Conservation (phyloP, 1,140 invertebrate species). For the Danaus melanippus region DNA sequence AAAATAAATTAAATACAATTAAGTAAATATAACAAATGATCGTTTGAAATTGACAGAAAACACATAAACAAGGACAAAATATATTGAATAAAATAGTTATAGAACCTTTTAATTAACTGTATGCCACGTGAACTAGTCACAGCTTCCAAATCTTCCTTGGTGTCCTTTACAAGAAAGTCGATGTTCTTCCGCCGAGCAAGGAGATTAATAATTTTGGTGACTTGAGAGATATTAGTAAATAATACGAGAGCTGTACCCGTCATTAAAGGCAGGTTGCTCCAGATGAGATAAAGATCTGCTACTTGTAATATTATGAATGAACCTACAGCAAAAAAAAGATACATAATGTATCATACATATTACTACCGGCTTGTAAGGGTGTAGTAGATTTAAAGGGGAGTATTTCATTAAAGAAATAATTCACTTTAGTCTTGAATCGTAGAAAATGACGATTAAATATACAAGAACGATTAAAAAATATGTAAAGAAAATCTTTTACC, state of each 20-base stretch:
- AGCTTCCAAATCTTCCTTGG: constrained; percentile 27
- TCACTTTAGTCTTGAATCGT: no score
- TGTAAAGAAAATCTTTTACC: constrained; percentile 31
- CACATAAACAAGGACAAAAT: no score
- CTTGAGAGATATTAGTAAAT: constrained; percentile 61
- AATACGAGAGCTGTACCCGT: constrained; percentile 58
- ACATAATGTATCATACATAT: background rate
- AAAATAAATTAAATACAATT: no score
- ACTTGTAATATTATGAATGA: constrained; percentile 51
- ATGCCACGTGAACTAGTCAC: constrained; percentile 29
- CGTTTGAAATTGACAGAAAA: no score
- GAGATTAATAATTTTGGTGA: constrained; percentile 49
- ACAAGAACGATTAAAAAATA: no score
- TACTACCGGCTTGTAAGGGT: constrained; percentile 1
- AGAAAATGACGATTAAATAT: no score
- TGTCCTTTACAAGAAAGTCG: constrained; percentile 31
- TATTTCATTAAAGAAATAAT: no score
- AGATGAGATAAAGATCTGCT: constrained; percentile 50
- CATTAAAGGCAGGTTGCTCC: constrained; percentile 63
- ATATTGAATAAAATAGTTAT: background rate
- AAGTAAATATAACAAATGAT: no score
- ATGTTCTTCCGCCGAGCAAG: constrained; percentile 30
- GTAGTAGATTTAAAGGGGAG: no score
- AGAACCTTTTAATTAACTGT: constrained; percentile 42
- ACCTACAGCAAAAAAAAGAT: constrained; percentile 29